Evolutionary conservation across 2,797 vertebrate genomes (phyloP).

Genomic region (Coracias cyanogaster): DNA sequence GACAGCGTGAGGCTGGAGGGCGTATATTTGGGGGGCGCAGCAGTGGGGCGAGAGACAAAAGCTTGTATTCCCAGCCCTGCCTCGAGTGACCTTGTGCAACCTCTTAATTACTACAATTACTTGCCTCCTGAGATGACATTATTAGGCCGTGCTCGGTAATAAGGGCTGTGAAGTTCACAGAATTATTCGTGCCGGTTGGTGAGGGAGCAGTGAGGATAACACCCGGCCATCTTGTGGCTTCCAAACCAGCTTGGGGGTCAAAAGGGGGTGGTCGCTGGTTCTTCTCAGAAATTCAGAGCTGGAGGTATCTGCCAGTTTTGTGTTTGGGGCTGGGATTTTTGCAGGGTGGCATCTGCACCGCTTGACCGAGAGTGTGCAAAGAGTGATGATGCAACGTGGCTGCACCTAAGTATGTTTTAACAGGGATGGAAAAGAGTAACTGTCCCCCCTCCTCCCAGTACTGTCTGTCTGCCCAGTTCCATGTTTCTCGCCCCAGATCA

Average conservation of each 20-base stretch:
- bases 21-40: neutral
- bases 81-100: constrained; percentile 72
- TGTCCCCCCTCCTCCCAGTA: neutral
- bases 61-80: constrained; percentile 68
- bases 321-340: neutral
- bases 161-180: constrained; percentile 71
- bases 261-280: neutral
- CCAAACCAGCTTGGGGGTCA: constrained; percentile 9
- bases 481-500: neutral
- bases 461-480: neutral
- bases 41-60: constrained; percentile 41
- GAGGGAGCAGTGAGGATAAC: constrained; percentile 32
- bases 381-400: neutral
- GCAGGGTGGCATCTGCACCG: rapidly evolving
- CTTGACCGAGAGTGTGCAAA: neutral
- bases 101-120: constrained; percentile 76
- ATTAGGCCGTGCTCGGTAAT: constrained; percentile 56
- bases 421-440: neutral
- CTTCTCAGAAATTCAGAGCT: neutral
- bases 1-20: neutral
- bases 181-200: constrained; percentile 45
- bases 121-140: constrained; percentile 74
- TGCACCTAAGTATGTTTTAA: neutral
- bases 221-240: neutral
- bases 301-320: neutral